Evolutionary conservation across 1,140 invertebrate genomes (phyloP), one percentile per base, ranked within the genome.

Genomic region (Drosophila novamexicana): DNA sequence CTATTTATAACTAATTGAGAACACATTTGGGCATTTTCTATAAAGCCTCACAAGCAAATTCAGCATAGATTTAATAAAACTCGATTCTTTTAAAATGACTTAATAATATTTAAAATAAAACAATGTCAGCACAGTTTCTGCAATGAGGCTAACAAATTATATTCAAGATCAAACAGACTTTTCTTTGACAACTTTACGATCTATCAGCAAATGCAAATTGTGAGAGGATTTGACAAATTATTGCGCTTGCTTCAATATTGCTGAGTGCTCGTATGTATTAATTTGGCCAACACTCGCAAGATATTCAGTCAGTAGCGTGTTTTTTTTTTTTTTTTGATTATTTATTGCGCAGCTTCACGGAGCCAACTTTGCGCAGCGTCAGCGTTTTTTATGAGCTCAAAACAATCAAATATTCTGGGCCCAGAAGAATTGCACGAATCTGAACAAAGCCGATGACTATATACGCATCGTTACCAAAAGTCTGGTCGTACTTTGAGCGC

Each of bases 261-360:
- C 45, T 54, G 52, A 14, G 14, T 42, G 39, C 44, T 12, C 37
- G 7, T 56, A 2, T 39, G 18, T 44, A 22, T 40, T n/a, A 12
- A 18, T 29, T 7, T 59, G 16, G 39, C 56, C 5, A 59, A 37
- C 34, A 39, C 45, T 50, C 34, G 10, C 10, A 39, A 36, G 12
- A 37, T 14, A n/a, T 37, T 18, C 34, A 39, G 52, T 10, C 14
- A 16, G 52, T 12, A 54, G 34, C 8, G 14, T 16, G 34, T 16
- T 10, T 54, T 14, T 16, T 16, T 36, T 53, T 34, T 36, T 32
- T 5, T 52, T 36, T 52, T 10, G 1, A 1, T 18, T 18, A 77
- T 67, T 77, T 77, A 81, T 81, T 77, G 79, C 80, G 64, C 76
- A 84, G 81, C 81, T 52, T 74, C 81, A 69, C 66, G 70, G 63